Conservation (phyloP, 2,797 vertebrate genomes). For the Onychomys arenicola region DNA sequence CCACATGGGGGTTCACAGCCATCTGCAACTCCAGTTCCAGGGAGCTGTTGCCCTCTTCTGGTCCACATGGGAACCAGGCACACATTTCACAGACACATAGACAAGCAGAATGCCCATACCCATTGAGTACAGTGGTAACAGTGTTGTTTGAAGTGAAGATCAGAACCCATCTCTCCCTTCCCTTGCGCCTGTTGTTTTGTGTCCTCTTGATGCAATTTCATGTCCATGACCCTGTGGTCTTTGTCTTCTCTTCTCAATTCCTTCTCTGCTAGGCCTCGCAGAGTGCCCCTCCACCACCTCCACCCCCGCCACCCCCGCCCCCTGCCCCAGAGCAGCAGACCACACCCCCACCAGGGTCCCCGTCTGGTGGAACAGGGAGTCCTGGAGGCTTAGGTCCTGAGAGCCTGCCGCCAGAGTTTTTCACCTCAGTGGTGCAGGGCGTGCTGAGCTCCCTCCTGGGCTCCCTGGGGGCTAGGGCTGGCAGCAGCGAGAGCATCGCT, state of each 20-base stretch:
- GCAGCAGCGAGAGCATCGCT: conserved; percentile 95
- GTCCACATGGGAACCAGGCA: background rate
- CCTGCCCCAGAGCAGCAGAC: conserved; percentile 70
- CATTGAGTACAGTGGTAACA: background rate
- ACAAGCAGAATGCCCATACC: background rate
- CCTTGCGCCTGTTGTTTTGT: background rate
- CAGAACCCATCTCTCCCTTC: rapidly evolving
- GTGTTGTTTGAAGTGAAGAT: background rate
- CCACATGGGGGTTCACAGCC: background rate
- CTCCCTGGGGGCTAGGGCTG: conserved; percentile 92
- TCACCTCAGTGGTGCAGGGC: conserved; percentile 94
- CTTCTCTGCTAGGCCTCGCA: conserved; percentile 84
- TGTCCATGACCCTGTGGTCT: background rate
- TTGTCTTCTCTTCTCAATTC: background rate
- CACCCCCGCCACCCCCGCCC: conserved; percentile 62
- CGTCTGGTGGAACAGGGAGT: conserved; percentile 71
- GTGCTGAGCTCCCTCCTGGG: conserved; percentile 95
- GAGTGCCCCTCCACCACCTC: conserved; percentile 67
- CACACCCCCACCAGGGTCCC: conserved; percentile 56
- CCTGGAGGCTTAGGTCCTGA: conserved; percentile 83
- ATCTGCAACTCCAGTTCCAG: background rate
- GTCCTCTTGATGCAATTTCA: background rate
- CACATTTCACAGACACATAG: background rate
- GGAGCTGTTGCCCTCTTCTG: background rate
- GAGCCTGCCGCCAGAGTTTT: conserved; percentile 93